A percentile compares a stretch with the other conserved stretches of the same genome.
These are phyloP conservation scores for Tipula unca DNA, from an alignment of 2,888 invertebrate species.

Conservation along the genomic window DNA sequence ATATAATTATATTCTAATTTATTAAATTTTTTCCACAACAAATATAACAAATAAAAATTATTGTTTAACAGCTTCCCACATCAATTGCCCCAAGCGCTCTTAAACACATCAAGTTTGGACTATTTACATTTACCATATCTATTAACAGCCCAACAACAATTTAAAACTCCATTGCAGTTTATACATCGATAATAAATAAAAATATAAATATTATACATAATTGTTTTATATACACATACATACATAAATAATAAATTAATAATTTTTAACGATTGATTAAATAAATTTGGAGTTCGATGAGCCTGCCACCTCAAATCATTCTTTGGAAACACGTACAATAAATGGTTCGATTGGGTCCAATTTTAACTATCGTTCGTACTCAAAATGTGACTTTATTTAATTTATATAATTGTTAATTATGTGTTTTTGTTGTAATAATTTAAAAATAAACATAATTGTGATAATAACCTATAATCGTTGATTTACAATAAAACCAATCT, in stretches of 20 bases:
- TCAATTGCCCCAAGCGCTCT: constrained; percentile 8
- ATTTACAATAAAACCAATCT: not conserved
- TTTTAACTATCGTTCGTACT: not conserved
- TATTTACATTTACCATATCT: not conserved
- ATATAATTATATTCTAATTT: not conserved
- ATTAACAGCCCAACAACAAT: not conserved
- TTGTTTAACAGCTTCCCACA: constrained; percentile 8
- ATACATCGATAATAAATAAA: not conserved
- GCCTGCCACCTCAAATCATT: not conserved
- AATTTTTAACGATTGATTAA: not conserved
- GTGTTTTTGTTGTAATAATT: not conserved
- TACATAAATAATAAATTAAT: not conserved
- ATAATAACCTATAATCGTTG: not conserved
- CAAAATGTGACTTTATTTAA: not conserved
- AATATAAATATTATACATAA: not conserved
- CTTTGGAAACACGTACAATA: not conserved
- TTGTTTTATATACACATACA: not conserved
- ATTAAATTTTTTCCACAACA: not conserved
- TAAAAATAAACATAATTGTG: not conserved
- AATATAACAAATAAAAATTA: not conserved
- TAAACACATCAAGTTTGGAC: not conserved
- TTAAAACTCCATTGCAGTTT: not conserved
- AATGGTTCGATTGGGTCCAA: not conserved
- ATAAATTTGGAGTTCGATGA: not conserved
- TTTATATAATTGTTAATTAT: not conserved